Evolutionary conservation across 1,140 invertebrate genomes (phyloP).

Genomic region (Caenorhabditis remanei): DNA sequence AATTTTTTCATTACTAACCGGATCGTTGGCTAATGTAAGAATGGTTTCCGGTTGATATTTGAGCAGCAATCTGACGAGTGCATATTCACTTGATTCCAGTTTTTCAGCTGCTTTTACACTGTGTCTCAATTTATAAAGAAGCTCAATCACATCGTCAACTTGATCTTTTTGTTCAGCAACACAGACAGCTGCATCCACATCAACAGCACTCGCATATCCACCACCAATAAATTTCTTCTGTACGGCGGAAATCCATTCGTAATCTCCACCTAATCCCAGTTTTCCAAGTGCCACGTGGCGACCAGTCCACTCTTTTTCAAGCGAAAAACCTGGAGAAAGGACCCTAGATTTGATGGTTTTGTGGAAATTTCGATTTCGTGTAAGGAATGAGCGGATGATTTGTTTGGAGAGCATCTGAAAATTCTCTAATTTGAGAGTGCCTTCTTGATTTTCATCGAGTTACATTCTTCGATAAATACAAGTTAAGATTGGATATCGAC

Average conservation of each 20-base stretch:
- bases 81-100: slow-evolving; percentile 86
- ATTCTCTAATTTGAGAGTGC: background rate
- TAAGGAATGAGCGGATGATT: background rate
- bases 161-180: slow-evolving; percentile 71
- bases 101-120: slow-evolving; percentile 83
- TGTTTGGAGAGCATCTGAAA: slow-evolving; percentile 53
- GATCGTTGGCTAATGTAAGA: slow-evolving; percentile 84
- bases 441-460: no score
- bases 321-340: background rate
- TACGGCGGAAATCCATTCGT: slow-evolving; percentile 75
- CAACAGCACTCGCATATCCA: slow-evolving; percentile 73
- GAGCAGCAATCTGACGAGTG: slow-evolving; percentile 84
- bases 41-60: slow-evolving; percentile 82
- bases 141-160: slow-evolving; percentile 72
- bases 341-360: background rate
- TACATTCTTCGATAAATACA: no score
- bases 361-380: background rate
- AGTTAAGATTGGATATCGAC: no score
- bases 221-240: slow-evolving; percentile 77
- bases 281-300: slow-evolving; percentile 67
- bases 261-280: slow-evolving; percentile 70
- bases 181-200: slow-evolving; percentile 73
- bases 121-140: slow-evolving; percentile 81
- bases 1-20: slow-evolving; percentile 78
- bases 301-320: slow-evolving; percentile 42